A percentile compares a stretch with the other conserved stretches of the same genome.
These are phyloP conservation scores for Dendroctonus ponderosae DNA, from an alignment of 1,140 invertebrate genomes.

Conservation along the genomic window DNA sequence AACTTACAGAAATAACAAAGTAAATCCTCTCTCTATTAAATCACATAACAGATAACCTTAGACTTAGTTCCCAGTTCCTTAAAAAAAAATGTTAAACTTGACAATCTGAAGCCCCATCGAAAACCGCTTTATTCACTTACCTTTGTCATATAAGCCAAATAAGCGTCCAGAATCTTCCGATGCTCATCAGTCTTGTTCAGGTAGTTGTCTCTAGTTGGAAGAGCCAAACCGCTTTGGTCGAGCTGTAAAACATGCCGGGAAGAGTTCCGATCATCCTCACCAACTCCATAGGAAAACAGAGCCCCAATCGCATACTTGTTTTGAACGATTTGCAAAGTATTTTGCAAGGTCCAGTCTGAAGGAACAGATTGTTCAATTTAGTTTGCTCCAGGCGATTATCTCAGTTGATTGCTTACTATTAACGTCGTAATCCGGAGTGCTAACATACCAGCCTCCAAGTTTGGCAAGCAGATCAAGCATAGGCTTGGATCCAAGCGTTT, in stretches of 20 bases:
- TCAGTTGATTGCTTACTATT: constrained; percentile 32
- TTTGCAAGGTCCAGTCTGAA: constrained; percentile 73
- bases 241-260: constrained; percentile 85
- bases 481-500: constrained; percentile 76
- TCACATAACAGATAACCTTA: no score
- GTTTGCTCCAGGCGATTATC: not conserved
- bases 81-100: no score
- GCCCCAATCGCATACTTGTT: constrained; percentile 86
- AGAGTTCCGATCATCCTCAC: constrained; percentile 91
- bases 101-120: no score
- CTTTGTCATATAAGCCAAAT: constrained; percentile 90
- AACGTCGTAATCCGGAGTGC: constrained; percentile 55
- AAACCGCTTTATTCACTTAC: constrained; percentile 48
- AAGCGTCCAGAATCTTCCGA: constrained; percentile 78
- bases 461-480: constrained; percentile 72
- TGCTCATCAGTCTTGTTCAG: constrained; percentile 81
- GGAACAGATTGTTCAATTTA: not conserved
- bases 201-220: constrained; percentile 89
- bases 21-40: no score
- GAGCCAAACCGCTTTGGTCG: constrained; percentile 86
- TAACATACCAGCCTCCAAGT: constrained; percentile 65
- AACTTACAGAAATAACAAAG: no score
- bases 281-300: constrained; percentile 87
- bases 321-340: constrained; percentile 74
- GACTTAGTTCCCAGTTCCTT: no score